A percentile compares a stretch with the other conserved stretches of the same genome.
phyloP scores from a whole-genome alignment of 2,888 invertebrate genomes.

The Sthenelais limicola region DNA sequence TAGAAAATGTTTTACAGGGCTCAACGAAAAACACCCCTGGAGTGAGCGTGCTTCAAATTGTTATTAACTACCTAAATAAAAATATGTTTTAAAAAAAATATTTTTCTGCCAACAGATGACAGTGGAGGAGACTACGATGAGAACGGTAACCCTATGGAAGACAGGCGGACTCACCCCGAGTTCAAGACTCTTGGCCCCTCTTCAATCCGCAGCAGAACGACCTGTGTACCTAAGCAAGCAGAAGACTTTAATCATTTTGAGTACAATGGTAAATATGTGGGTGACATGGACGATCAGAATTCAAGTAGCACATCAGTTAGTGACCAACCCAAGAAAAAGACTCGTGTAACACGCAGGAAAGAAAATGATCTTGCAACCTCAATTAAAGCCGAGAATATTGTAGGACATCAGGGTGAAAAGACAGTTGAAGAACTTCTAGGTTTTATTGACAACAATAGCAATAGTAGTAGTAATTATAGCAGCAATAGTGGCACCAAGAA shows the following conservation, averaged over 20 bases:
- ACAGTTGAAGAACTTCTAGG: constrained; percentile 56
- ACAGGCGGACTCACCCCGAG: background rate
- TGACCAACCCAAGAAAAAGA: background rate
- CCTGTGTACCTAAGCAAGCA: background rate
- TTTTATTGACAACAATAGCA: constrained; percentile 56
- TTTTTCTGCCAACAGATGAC: constrained; percentile 21
- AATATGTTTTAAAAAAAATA: no score
- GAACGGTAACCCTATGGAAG: constrained; percentile 61
- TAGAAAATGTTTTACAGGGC: no score
- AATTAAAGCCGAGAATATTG: constrained; percentile 54
- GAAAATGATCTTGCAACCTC: constrained; percentile 51
- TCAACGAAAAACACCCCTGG: no score
- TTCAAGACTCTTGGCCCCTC: background rate
- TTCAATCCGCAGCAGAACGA: background rate
- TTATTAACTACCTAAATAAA: no score
- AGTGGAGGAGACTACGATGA: constrained; percentile 40
- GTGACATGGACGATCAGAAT: constrained; percentile 5
- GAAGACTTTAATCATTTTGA: background rate
- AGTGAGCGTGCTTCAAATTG: no score
- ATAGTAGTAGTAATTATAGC: background rate
- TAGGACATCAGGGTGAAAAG: constrained; percentile 58
- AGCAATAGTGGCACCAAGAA: background rate
- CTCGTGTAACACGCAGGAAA: constrained; percentile 28
- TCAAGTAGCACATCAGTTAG: background rate
- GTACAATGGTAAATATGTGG: background rate